Evolutionary conservation across 1,140 invertebrate genomes (phyloP).

Genomic region (Drepana arcuata): DNA sequence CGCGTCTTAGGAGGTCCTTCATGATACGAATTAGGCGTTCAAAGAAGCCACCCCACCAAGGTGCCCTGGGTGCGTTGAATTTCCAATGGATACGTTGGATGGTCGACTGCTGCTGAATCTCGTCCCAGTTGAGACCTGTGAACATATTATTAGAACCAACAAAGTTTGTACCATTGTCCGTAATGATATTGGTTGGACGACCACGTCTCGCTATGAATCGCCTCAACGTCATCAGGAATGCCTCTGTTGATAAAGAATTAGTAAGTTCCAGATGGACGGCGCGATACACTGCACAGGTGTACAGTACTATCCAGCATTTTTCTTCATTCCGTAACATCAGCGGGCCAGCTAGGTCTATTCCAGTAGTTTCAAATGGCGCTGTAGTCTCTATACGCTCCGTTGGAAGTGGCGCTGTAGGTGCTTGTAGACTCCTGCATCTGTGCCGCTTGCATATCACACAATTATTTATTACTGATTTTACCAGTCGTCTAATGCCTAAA

Average conservation of each 20-base stretch:
- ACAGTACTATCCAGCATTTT: conserved; percentile 8
- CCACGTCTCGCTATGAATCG: conserved; percentile 1
- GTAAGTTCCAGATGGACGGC: conserved; percentile 9
- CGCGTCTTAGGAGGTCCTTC: conserved; percentile 2
- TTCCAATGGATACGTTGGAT: conserved; percentile 5
- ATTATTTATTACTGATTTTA: neutral
- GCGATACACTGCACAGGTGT: conserved; percentile 7
- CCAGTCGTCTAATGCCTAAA: neutral
- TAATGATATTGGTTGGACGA: neutral
- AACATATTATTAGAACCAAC: conserved; percentile 1
- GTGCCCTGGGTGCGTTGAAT: conserved; percentile 2
- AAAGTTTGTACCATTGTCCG: conserved; percentile 2
- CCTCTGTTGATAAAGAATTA: conserved; percentile 4
- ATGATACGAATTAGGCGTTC: conserved; percentile 6
- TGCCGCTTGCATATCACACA: conserved; percentile 4
- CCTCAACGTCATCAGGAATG: conserved; percentile 5
- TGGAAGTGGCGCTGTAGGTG: conserved; percentile 5
- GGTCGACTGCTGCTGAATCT: neutral
- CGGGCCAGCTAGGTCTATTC: conserved; percentile 5
- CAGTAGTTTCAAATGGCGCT: conserved; percentile 1
- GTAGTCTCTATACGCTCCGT: neutral
- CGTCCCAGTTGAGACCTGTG: neutral
- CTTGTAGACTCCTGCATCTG: conserved; percentile 1
- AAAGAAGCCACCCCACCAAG: conserved; percentile 9
- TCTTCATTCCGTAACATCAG: neutral